These are phyloP conservation scores for Rhorus exstirpatorius DNA, from an alignment of 2,888 invertebrate species.

Conservation along the genomic window DNA sequence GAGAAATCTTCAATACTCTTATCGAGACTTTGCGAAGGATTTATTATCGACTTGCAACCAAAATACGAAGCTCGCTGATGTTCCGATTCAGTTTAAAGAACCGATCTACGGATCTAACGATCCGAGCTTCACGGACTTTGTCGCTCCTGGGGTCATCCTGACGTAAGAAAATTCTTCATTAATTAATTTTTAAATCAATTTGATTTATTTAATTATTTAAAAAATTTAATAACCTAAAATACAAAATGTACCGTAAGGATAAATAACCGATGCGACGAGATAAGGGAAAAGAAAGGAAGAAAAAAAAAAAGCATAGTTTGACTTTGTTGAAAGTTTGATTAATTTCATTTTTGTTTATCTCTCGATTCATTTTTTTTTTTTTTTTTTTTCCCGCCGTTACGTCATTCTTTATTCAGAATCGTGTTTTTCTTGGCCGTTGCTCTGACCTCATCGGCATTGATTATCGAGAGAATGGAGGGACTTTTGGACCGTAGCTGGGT, in stretches of 20 bases:
- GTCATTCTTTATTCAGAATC: conserved; percentile 88
- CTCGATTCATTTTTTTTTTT: background rate
- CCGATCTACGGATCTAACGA: conserved; percentile 96
- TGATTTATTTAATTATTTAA: no score
- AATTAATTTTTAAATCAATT: no score
- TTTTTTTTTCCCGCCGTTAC: no score
- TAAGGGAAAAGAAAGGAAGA: background rate
- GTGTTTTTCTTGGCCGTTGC: conserved; percentile 99
- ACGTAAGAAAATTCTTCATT: conserved; percentile 92
- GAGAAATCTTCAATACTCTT: conserved; percentile 94
- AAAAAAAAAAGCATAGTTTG: background rate
- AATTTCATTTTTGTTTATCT: background rate
- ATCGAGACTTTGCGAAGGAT: conserved; percentile 93
- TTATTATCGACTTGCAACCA: conserved; percentile 91
- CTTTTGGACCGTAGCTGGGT: conserved; percentile 97
- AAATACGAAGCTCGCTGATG: conserved; percentile 95
- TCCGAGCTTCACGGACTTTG: conserved; percentile 98
- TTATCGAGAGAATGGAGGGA: conserved; percentile 96
- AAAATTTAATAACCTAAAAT: no score
- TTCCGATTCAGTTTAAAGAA: conserved; percentile 95
- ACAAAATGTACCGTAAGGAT: no score
- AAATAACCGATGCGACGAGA: no score
- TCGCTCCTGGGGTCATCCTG: conserved; percentile 97
- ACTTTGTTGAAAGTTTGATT: background rate
- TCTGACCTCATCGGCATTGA: conserved; percentile 95